A percentile compares a stretch with the other conserved stretches of the same genome.
Evolutionary conservation across 1,140 invertebrate genomes (phyloP).

Genomic region (Calosoma granatense): DNA sequence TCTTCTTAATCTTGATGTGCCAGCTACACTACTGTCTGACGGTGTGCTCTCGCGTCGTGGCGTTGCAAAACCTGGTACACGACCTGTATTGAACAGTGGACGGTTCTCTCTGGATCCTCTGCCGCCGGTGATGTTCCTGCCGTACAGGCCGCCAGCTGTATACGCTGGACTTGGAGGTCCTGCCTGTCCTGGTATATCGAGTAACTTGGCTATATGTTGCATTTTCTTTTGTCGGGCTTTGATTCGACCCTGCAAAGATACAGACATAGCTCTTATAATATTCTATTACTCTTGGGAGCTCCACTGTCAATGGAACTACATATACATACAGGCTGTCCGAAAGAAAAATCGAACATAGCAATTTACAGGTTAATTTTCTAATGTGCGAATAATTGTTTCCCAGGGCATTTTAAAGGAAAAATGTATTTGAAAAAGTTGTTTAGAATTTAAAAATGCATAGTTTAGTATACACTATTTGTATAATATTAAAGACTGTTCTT

Average conservation of each 20-base stretch:
- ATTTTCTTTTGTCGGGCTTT: slow-evolving; percentile 95
- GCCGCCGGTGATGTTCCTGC: slow-evolving; percentile 32
- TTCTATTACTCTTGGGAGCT: too few relatives aligned
- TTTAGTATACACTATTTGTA: too few relatives aligned
- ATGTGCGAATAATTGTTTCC: too few relatives aligned
- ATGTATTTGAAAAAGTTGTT: too few relatives aligned
- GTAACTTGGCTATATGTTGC: slow-evolving; percentile 82
- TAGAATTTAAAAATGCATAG: neutral
- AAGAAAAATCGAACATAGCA: too few relatives aligned
- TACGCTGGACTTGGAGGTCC: slow-evolving; percentile 40
- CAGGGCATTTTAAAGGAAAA: too few relatives aligned
- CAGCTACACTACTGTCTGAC: slow-evolving; percentile 27
- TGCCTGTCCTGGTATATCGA: slow-evolving; percentile 66
- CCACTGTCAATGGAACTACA: slow-evolving; percentile 2
- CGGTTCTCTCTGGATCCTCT: slow-evolving; percentile 45
- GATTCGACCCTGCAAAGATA: slow-evolving; percentile 63
- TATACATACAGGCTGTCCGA: neutral
- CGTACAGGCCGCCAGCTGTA: slow-evolving; percentile 31
- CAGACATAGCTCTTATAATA: too few relatives aligned
- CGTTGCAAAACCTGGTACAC: slow-evolving; percentile 59
- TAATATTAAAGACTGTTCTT: too few relatives aligned
- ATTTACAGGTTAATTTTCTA: too few relatives aligned
- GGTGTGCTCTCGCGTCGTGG: slow-evolving; percentile 42
- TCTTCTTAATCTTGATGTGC: slow-evolving; percentile 24
- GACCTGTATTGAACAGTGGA: slow-evolving; percentile 47